phyloP scores from a whole-genome alignment of 2,888 invertebrate species.

The Hirtodrosophila alboralis region DNA sequence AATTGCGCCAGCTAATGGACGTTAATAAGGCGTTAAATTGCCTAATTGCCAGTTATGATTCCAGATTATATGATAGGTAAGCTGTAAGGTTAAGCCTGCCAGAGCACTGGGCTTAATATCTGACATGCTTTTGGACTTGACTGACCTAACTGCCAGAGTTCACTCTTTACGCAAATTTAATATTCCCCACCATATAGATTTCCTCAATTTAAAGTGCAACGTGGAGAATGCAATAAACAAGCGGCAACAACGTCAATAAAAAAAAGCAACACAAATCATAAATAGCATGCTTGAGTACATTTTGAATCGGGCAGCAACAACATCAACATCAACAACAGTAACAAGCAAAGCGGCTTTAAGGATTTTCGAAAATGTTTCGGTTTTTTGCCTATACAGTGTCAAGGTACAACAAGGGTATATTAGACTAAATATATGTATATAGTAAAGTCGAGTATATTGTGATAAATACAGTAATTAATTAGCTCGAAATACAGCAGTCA shows the following conservation, averaged over 20 bases:
- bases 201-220: slow-evolving; percentile 37
- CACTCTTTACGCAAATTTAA: slow-evolving; percentile 14
- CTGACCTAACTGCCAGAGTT: slow-evolving; percentile 1
- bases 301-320: slow-evolving; percentile 34
- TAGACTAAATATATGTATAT: too few relatives aligned
- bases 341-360: slow-evolving; percentile 44
- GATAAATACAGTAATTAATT: too few relatives aligned
- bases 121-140: slow-evolving; percentile 22
- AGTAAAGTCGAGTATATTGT: too few relatives aligned
- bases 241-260: slow-evolving; percentile 13
- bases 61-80: slow-evolving; percentile 12
- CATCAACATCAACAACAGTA: slow-evolving; percentile 26
- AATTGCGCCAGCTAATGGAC: slow-evolving; percentile 30
- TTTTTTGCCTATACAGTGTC: slow-evolving; percentile 14
- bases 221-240: slow-evolving; percentile 54
- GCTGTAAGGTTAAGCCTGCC: background rate
- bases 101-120: slow-evolving; percentile 23
- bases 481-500: too few relatives aligned
- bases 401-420: slow-evolving; percentile 2
- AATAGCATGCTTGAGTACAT: slow-evolving; percentile 53
- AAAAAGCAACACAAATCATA: slow-evolving; percentile 30
- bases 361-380: slow-evolving; percentile 47
- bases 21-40: slow-evolving; percentile 76
- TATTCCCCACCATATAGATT: slow-evolving; percentile 21
- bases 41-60: slow-evolving; percentile 68